Evolutionary conservation across 1,140 invertebrate genomes (phyloP).

Genomic region (Bombus consobrinus): DNA sequence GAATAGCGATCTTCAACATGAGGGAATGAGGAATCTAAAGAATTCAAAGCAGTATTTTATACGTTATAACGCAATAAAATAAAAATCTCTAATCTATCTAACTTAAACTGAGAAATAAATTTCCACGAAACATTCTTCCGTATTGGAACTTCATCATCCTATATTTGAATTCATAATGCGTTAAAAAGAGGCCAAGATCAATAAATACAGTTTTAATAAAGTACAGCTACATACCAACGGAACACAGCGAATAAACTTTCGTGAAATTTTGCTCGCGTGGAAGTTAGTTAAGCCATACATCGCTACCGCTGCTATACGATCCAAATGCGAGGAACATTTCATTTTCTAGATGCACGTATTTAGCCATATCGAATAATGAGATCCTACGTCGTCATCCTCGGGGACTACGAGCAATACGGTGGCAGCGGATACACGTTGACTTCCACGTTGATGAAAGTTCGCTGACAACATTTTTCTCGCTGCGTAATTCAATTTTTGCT

Average conservation of each 20-base stretch:
- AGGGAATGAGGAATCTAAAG: neutral
- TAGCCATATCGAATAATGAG: slow-evolving; percentile 5
- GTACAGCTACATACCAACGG: neutral
- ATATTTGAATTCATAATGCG: neutral
- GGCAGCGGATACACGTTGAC: neutral
- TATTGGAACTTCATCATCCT: neutral
- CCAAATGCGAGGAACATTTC: neutral
- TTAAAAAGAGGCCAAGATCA: neutral
- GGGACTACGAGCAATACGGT: neutral
- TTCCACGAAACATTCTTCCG: neutral
- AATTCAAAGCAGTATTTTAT: neutral
- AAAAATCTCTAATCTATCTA: neutral
- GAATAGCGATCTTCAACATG: too few species aligned
- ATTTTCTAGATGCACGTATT: slow-evolving; percentile 1
- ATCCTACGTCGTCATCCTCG: neutral
- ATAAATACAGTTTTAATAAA: neutral
- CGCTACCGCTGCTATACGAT: neutral
- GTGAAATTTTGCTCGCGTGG: neutral
- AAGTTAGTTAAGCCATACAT: neutral
- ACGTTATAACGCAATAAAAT: neutral
- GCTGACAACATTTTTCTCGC: neutral
- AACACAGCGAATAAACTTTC: neutral
- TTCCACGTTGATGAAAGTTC: neutral
- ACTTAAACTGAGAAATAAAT: neutral
- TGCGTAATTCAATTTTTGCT: neutral